Evolutionary conservation across 1,140 invertebrate genomes (phyloP).

Genomic region (Aphelenchoides avenae): DNA sequence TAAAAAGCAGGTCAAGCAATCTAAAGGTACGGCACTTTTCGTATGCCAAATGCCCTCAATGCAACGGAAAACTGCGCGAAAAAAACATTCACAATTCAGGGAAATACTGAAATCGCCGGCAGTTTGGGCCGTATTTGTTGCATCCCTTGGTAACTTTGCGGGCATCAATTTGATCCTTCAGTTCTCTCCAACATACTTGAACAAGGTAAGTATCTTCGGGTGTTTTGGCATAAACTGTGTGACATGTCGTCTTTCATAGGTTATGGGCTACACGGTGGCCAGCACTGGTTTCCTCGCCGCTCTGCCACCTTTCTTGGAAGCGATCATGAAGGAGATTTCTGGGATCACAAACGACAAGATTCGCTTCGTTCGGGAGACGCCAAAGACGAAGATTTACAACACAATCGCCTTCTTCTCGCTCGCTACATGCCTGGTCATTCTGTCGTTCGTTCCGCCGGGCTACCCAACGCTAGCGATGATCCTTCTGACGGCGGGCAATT

Average conservation of each 20-base stretch:
- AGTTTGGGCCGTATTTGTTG: slow-evolving; percentile 36
- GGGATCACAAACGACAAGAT: slow-evolving; percentile 31
- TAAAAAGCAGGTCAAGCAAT: too few relatives aligned
- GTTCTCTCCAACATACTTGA: slow-evolving; percentile 42
- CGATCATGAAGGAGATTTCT: slow-evolving; percentile 26
- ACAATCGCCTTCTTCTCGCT: slow-evolving; percentile 28
- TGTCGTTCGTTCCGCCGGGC: slow-evolving; percentile 25
- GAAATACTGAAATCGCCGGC: slow-evolving; percentile 27
- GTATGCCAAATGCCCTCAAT: neutral
- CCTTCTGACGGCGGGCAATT: slow-evolving; percentile 14
- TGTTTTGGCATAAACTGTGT: too few relatives aligned
- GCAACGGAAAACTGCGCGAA: neutral
- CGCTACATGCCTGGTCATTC: slow-evolving; percentile 14
- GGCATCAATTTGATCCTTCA: slow-evolving; percentile 37
- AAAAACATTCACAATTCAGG: slow-evolving; percentile 3
- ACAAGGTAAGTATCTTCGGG: too few relatives aligned
- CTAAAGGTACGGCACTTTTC: neutral
- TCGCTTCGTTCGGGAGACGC: slow-evolving; percentile 22
- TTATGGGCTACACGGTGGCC: slow-evolving; percentile 28
- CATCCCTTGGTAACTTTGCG: slow-evolving; percentile 34
- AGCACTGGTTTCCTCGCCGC: slow-evolving; percentile 32
- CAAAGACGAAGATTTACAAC: slow-evolving; percentile 31
- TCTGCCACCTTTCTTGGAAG: slow-evolving; percentile 24
- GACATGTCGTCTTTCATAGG: too few relatives aligned
- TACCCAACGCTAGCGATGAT: slow-evolving; percentile 14